A percentile compares a stretch with the other conserved stretches of the same genome.
phyloP scores from a whole-genome alignment of 2,113 vertebrate genomes.

The Marcusenius ussheri region DNA sequence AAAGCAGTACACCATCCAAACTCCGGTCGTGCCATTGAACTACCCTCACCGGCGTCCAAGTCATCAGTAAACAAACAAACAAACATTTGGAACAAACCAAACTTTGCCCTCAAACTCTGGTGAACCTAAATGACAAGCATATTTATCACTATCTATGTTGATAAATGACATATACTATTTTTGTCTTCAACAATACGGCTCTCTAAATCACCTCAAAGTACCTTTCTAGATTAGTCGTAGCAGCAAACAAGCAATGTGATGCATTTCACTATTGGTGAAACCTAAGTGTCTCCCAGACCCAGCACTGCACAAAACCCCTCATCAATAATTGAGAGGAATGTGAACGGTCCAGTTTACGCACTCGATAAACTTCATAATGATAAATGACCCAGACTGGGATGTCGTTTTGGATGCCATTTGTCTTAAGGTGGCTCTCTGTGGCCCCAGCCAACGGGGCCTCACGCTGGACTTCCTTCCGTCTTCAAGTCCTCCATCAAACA shows the following conservation, averaged over 20 bases:
- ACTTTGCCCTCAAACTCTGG: neutral
- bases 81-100: neutral
- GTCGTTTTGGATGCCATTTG: neutral
- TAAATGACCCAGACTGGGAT: neutral
- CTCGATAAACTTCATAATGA: neutral
- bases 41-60: neutral
- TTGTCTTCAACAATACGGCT: neutral
- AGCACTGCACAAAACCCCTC: constrained; percentile 32
- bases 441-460: neutral
- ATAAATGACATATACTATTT: neutral
- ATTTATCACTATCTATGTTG: neutral
- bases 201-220: neutral
- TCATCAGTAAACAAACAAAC: neutral
- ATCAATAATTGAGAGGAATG: constrained; percentile 58
- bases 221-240: neutral
- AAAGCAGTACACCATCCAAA: neutral
- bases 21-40: neutral
- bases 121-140: neutral
- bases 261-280: constrained; percentile 6
- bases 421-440: neutral
- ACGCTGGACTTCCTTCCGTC: neutral
- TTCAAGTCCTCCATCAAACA: neutral
- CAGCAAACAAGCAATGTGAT: neutral
- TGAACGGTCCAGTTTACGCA: constrained; percentile 24
- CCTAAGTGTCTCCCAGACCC: neutral